Percentiles rank a stretch among this genome's conserved stretches.
These are phyloP conservation scores for Spialia ferax DNA, from an alignment of 2,888 invertebrate genomes.

Conservation along the genomic window DNA sequence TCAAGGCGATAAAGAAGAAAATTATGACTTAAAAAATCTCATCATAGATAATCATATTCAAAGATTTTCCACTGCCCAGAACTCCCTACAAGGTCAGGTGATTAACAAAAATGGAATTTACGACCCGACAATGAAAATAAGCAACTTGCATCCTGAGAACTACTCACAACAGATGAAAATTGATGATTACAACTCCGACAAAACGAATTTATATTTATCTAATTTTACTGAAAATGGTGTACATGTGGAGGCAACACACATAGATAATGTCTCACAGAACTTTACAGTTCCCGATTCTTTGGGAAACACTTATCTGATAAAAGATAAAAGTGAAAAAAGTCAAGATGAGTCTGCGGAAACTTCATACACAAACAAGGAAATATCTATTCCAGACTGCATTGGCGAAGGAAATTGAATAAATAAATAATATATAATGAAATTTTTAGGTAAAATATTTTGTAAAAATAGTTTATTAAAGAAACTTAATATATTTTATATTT, in stretches of 20 bases:
- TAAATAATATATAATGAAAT: conserved; percentile 15
- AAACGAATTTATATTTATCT: conserved; percentile 59
- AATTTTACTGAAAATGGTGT: conserved; percentile 53
- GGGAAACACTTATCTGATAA: conserved; percentile 46
- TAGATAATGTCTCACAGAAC: conserved; percentile 42
- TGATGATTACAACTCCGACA: conserved; percentile 55
- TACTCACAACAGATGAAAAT: conserved; percentile 48
- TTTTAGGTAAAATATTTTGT: conserved; percentile 5
- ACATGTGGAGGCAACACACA: conserved; percentile 41
- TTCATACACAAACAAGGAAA: conserved; percentile 44
- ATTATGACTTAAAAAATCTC: conserved; percentile 67
- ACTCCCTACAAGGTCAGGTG: conserved; percentile 51
- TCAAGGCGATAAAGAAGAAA: conserved; percentile 52
- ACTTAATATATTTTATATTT: conserved; percentile 23
- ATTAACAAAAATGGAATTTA: conserved; percentile 50
- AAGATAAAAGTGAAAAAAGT: conserved; percentile 44
- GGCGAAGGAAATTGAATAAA: conserved; percentile 36
- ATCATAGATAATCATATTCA: conserved; percentile 60
- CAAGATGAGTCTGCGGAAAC: conserved; percentile 47
- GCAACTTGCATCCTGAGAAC: conserved; percentile 16
- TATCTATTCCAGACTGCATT: conserved; percentile 14
- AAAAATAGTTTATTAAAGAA: conserved; percentile 31
- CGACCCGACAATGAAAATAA: conserved; percentile 45
- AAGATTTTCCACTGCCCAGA: conserved; percentile 53
- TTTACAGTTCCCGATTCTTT: conserved; percentile 41